Base-by-base conservation (phyloP, 2,797 vertebrate genomes). In the Cirrhinus mrigala region DNA sequence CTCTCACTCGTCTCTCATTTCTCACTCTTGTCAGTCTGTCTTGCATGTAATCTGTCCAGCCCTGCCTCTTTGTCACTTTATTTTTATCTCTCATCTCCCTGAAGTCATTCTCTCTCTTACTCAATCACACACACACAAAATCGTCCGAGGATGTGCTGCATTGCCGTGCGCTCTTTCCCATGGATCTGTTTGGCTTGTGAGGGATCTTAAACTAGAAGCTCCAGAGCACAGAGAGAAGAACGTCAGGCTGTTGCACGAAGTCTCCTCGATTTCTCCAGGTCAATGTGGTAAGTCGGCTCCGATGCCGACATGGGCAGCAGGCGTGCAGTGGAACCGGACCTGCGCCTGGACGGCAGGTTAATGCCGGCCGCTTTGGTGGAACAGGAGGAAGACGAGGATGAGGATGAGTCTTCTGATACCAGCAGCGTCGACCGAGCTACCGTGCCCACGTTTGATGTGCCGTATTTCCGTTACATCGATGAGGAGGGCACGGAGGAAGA, bases 391-490 rank as follows among this genome's bases (percentile, higher is more conserved):
- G 91, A 95, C 0, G 94, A 94, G 62, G 94, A 92, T 27, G 91
- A 94, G 0, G 95, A 94, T n/a, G 93, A 93, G 66, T 91, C 91
- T 88, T 94, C 91, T 0, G 92, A 94, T 87, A 91, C 93, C 90
- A 91, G 91, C 37, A 69, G 77, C 44, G 33, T 79, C 3, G 95
- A 94, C 86, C 94, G 95, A 89, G 94, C 91, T 76, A 92, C 95
- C 22, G 79, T 97, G 93, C 98, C 97, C 88, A 98, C 98, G 62
- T 99, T 99, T 90, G 98, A 99, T 89, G 98, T 99, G 93, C 98
- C 98, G 90, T 98, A 98, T 95, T 99, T 99, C 94, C 97, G 98
- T 93, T 99, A 99, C 94, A 99, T 99, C 88, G 98, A 99, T 29
- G 98, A 99, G 83, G 98, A 99, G 90, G 98, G 97, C 87, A 80